These are phyloP conservation scores for Ormyrus labotus DNA, from an alignment of 2,888 invertebrate species.

Conservation along the genomic window DNA sequence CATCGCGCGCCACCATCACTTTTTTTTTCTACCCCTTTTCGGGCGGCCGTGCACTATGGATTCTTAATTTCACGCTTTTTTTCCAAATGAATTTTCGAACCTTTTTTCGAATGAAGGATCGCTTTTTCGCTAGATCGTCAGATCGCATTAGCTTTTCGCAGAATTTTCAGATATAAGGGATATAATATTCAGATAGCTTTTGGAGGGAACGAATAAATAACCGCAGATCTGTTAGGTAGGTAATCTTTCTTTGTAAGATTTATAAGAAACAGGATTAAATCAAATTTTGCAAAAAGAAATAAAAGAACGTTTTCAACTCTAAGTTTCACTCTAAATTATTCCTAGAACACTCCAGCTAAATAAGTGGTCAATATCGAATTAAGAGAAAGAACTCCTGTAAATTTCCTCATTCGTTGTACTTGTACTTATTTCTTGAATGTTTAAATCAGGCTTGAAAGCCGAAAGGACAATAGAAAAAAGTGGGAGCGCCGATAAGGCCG, in stretches of 20 bases:
- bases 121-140: not conserved
- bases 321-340: too few relatives aligned
- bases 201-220: too few relatives aligned
- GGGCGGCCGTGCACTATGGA: not conserved
- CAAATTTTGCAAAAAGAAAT: too few relatives aligned
- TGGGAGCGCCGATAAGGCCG: slow-evolving; percentile 1
- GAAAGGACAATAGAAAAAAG: slow-evolving; percentile 27
- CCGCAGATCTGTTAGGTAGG: too few relatives aligned
- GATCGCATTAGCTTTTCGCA: too few relatives aligned
- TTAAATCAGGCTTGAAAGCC: slow-evolving; percentile 41
- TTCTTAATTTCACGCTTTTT: slow-evolving; percentile 16
- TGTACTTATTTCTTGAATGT: slow-evolving; percentile 3
- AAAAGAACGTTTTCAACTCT: too few relatives aligned
- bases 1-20: not conserved
- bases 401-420: slow-evolving; percentile 1
- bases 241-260: too few relatives aligned
- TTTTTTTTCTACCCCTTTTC: not conserved
- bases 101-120: not conserved
- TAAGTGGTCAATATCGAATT: slow-evolving; percentile 32
- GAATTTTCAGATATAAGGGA: too few relatives aligned
- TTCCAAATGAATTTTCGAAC: slow-evolving; percentile 37
- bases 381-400: slow-evolving; percentile 2
- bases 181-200: too few relatives aligned
- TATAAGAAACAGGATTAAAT: too few relatives aligned
- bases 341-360: not conserved